Conservation (phyloP, 2,797 vertebrate species). For the Anableps anableps region DNA sequence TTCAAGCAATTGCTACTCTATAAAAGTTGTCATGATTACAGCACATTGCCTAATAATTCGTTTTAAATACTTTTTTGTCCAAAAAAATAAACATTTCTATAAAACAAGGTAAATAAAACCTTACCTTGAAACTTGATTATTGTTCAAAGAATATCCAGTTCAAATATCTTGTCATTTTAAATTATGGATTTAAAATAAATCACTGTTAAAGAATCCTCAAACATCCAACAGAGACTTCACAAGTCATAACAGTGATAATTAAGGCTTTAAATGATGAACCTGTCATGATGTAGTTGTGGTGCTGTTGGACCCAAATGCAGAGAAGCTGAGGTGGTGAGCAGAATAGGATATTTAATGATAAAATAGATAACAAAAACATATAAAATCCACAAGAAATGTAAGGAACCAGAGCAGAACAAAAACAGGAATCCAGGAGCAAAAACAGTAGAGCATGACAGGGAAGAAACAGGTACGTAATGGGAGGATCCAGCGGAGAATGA, state of each 20-base stretch:
- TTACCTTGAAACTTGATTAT: neutral
- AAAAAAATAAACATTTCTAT: neutral
- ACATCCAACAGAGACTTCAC: neutral
- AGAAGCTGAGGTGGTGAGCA: too few relatives aligned
- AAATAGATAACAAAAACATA: too few relatives aligned
- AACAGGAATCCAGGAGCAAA: too few relatives aligned
- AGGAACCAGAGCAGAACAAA: too few relatives aligned
- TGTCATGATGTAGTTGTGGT: too few relatives aligned
- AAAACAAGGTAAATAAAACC: neutral
- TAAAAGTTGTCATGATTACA: neutral
- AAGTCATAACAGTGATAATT: neutral
- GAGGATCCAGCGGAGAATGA: too few relatives aligned
- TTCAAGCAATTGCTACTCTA: neutral
- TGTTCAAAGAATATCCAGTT: neutral
- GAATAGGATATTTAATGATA: too few relatives aligned
- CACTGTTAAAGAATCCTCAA: neutral
- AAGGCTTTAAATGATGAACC: neutral
- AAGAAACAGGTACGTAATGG: too few relatives aligned
- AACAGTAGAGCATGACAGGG: too few relatives aligned
- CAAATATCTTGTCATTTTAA: neutral
- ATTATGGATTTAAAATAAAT: neutral
- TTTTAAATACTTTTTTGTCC: neutral
- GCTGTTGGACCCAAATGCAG: too few relatives aligned
- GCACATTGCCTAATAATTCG: neutral
- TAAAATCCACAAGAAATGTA: too few relatives aligned